Evolutionary conservation across 2,888 invertebrate genomes (phyloP).

Genomic region (Ophion slaviceki): DNA sequence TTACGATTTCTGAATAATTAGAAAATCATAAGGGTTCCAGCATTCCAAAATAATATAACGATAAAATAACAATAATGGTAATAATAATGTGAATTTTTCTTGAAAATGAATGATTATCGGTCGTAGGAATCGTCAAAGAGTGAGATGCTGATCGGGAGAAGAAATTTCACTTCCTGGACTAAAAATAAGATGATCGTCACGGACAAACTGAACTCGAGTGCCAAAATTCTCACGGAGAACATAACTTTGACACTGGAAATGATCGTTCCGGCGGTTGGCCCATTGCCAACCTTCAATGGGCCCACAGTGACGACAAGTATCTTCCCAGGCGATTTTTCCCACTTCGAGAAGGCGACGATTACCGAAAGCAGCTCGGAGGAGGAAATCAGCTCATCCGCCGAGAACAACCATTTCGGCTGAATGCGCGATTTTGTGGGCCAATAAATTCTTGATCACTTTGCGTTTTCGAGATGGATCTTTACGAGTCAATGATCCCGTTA

Average conservation of each 20-base stretch:
- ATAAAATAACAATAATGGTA: too few species aligned
- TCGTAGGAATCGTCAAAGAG: conserved; percentile 37
- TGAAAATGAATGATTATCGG: background rate
- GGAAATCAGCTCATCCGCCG: background rate
- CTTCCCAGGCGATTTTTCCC: conserved; percentile 42
- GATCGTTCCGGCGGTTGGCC: conserved; percentile 51
- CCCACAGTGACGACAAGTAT: conserved; percentile 38
- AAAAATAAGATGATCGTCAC: conserved; percentile 13
- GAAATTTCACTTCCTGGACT: conserved; percentile 31
- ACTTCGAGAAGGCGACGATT: background rate
- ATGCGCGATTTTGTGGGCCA: background rate
- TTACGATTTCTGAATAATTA: too few species aligned
- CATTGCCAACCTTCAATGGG: conserved; percentile 40
- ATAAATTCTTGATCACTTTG: background rate
- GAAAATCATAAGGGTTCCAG: too few species aligned
- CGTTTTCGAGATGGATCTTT: too few species aligned
- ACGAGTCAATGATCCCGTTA: too few species aligned
- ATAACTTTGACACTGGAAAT: conserved; percentile 57
- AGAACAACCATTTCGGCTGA: background rate
- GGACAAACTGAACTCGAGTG: background rate
- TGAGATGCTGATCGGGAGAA: conserved; percentile 14
- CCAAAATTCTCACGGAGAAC: conserved; percentile 22
- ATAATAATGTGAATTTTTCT: background rate
- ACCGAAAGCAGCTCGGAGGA: background rate
- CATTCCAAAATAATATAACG: too few species aligned